These are phyloP conservation scores for Pithys albifrons DNA, from an alignment of 2,113 vertebrate species.

Conservation along the genomic window DNA sequence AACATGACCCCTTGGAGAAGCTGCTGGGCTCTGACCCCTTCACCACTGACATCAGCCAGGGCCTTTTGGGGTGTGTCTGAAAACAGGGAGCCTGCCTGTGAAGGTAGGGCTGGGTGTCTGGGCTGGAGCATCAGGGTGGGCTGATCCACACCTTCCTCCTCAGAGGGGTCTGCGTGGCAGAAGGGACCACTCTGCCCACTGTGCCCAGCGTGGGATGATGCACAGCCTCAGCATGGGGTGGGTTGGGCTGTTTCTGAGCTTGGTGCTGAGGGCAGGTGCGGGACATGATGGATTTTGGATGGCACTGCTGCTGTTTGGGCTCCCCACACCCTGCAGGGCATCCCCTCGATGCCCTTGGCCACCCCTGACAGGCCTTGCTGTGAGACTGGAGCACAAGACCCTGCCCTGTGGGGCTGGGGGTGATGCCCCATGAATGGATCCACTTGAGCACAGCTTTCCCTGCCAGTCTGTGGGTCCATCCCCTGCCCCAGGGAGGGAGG, in stretches of 20 bases:
- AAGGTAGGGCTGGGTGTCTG: no score
- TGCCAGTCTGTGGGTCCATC: rapidly evolving
- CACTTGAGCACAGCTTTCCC: not conserved
- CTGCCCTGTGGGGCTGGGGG: not conserved
- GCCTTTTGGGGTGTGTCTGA: rapidly evolving
- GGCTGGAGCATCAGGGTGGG: not conserved
- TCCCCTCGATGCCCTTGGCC: not conserved
- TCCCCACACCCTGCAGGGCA: not conserved
- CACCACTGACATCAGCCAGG: rapidly evolving
- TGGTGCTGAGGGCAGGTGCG: rapidly evolving
- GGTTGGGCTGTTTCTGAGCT: no score
- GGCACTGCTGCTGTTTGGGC: no score
- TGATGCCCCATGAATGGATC: rapidly evolving
- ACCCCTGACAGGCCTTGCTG: not conserved
- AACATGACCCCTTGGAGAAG: not conserved
- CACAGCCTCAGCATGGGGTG: not conserved
- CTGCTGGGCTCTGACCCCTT: not conserved
- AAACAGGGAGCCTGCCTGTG: not conserved
- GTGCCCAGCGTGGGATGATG: not conserved
- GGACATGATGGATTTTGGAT: rapidly evolving
- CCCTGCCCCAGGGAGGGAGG: not conserved
- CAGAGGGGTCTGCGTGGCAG: not conserved
- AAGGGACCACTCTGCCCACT: rapidly evolving
- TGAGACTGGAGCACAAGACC: not conserved
- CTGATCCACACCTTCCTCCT: not conserved